These are phyloP conservation scores for Athalia cordata DNA, from an alignment of 2,888 invertebrate genomes.

Conservation along the genomic window DNA sequence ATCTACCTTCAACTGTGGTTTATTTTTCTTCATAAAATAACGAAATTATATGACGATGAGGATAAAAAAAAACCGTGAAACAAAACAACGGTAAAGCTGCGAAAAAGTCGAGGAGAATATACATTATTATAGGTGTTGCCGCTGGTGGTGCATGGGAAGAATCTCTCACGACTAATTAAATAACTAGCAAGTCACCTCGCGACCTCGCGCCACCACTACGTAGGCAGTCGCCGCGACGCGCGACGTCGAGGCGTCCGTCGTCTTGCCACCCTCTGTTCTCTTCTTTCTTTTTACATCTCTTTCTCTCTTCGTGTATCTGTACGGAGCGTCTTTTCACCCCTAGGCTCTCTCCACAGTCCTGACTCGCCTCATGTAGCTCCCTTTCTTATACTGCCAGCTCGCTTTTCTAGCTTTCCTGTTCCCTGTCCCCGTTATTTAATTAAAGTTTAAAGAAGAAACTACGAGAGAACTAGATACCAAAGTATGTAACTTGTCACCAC, in stretches of 20 bases:
- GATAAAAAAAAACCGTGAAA: no score
- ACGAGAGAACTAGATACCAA: slow-evolving; percentile 56
- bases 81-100: no score
- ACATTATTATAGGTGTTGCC: slow-evolving; percentile 16
- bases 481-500: slow-evolving; percentile 64
- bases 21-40: no score
- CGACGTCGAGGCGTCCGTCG: slow-evolving; percentile 51
- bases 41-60: no score
- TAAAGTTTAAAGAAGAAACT: slow-evolving; percentile 64
- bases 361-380: slow-evolving; percentile 13
- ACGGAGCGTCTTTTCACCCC: slow-evolving; percentile 17
- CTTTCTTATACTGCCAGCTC: slow-evolving; percentile 27
- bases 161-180: slow-evolving; percentile 68
- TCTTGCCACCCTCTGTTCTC: slow-evolving; percentile 53
- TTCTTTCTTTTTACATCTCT: background rate
- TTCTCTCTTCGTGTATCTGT: slow-evolving; percentile 12
- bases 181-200: slow-evolving; percentile 70
- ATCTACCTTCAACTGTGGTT: no score
- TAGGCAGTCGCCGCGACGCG: slow-evolving; percentile 41
- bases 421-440: slow-evolving; percentile 64
- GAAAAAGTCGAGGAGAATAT: no score
- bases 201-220: slow-evolving; percentile 65
- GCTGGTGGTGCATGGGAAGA: slow-evolving; percentile 5
- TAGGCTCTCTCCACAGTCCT: background rate
- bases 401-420: slow-evolving; percentile 21